Evolutionary conservation across 2,888 invertebrate genomes (phyloP).

Genomic region (Lydus trimaculatus): DNA sequence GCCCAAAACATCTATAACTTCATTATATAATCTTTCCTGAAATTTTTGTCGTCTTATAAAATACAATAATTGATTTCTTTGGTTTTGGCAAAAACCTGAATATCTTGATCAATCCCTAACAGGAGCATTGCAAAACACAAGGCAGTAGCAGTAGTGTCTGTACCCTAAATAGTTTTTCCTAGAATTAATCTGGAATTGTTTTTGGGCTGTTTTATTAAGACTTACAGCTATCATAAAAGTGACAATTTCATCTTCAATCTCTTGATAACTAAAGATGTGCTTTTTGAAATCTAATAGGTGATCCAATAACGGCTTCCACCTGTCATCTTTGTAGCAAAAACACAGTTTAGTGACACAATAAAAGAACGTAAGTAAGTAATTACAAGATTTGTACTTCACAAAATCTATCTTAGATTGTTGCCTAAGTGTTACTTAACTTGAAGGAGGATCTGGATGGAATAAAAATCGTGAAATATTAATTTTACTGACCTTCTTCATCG

Average conservation of each 20-base stretch:
- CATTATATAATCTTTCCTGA: slow-evolving; percentile 57
- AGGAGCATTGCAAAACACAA: slow-evolving; percentile 44
- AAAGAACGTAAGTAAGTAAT: too few relatives aligned
- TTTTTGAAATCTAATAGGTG: slow-evolving; percentile 10
- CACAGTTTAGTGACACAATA: too few relatives aligned
- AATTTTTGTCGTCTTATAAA: slow-evolving; percentile 16
- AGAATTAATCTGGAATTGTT: too few relatives aligned
- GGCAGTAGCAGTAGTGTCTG: slow-evolving; percentile 47
- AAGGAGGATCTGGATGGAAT: background rate
- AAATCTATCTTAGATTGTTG: too few relatives aligned
- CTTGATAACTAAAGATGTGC: slow-evolving; percentile 60
- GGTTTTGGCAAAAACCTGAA: slow-evolving; percentile 42
- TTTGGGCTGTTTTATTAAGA: too few relatives aligned
- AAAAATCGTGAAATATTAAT: background rate
- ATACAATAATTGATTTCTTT: background rate
- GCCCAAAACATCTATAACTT: slow-evolving; percentile 62
- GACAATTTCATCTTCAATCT: slow-evolving; percentile 67
- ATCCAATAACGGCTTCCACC: slow-evolving; percentile 13
- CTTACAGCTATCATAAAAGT: slow-evolving; percentile 67
- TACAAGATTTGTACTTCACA: too few relatives aligned
- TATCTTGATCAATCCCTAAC: slow-evolving; percentile 46
- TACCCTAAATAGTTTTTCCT: slow-evolving; percentile 46
- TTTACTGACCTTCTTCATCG: background rate
- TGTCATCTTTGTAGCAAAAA: slow-evolving; percentile 12
- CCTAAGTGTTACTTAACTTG: too few relatives aligned